A percentile compares a stretch with the other conserved stretches of the same genome.
These are phyloP conservation scores for Rhogogaster chlorosoma DNA, from an alignment of 2,888 invertebrate species.

Conservation along the genomic window DNA sequence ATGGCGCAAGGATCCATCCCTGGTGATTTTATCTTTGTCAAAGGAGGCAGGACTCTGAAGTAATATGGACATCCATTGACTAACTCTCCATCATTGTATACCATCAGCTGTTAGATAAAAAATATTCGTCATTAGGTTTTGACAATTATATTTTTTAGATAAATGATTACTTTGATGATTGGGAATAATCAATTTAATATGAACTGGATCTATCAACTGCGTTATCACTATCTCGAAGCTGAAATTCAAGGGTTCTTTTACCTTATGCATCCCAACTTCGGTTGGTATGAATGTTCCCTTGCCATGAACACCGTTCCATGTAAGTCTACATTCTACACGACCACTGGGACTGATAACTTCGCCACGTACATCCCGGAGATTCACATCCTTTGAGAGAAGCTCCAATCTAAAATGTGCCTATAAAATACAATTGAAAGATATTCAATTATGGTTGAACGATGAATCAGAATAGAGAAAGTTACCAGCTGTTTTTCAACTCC, in stretches of 20 bases:
- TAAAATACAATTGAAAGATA: conserved; percentile 54
- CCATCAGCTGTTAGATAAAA: conserved; percentile 78
- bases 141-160: conserved; percentile 1
- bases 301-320: conserved; percentile 79
- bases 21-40: conserved; percentile 92
- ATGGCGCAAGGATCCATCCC: conserved; percentile 98
- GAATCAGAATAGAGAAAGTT: neutral
- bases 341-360: conserved; percentile 90
- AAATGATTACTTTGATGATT: neutral
- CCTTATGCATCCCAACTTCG: conserved; percentile 96
- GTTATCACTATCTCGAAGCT: neutral
- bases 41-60: conserved; percentile 92
- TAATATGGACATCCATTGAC: conserved; percentile 84
- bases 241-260: conserved; percentile 62
- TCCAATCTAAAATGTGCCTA: conserved; percentile 90
- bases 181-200: conserved; percentile 6
- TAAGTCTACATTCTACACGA: conserved; percentile 79
- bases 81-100: conserved; percentile 81
- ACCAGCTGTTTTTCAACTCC: neutral
- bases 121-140: neutral
- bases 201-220: neutral
- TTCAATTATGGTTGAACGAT: neutral
- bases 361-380: conserved; percentile 86
- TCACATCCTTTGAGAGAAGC: conserved; percentile 85
- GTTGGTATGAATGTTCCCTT: conserved; percentile 92